Evolutionary conservation across 2,888 invertebrate species (phyloP), one percentile per base, ranked within the genome.

Genomic region (Oxycera nigricornis): DNA sequence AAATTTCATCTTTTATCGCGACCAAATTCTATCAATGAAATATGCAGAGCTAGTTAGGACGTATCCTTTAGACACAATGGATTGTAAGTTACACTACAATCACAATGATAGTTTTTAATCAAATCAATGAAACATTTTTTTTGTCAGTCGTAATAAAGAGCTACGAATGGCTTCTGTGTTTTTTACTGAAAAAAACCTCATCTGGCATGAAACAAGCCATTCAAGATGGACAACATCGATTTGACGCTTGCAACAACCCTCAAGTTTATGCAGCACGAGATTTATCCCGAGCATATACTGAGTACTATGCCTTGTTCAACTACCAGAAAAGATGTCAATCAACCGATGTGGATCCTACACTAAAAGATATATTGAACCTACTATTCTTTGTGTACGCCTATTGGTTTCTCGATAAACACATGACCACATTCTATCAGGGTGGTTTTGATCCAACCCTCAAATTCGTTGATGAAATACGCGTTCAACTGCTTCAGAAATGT

Each of bases 101-200:
- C 4, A 31, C n/a, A n/a, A n/a, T n/a, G n/a, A n/a, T n/a, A n/a
- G n/a, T n/a, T n/a, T n/a, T n/a, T n/a, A n/a, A n/a, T n/a, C n/a
- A n/a, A n/a, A n/a, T n/a, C n/a, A n/a, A 17, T 11, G 24, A 59
- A 68, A 39, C 46, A 17, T 46, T 22, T 70, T 75, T 65, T 61
- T 79, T 86, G 89, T 28, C 86, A 94, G 93, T 92, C 83, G 88
- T 92, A 76, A 86, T 88, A 39, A 87, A 88, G 57, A 89, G 91
- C 28, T 96, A 94, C 85, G 90, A 93, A 83, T 97, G 96, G 95
- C 87, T 97, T 24, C 87, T 96, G 59, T 91, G 92, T 78, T 92
- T 92, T 87, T 86, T 96, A 3, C 85, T 94, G n/a, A 87, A 90
- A 74, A 88, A 91, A 76, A 94, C 94, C 0, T 87, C 90, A 75